A percentile compares a stretch with the other conserved stretches of the same genome.
phyloP scores from a whole-genome alignment of 2,888 invertebrate species.

The Athalia cordata region DNA sequence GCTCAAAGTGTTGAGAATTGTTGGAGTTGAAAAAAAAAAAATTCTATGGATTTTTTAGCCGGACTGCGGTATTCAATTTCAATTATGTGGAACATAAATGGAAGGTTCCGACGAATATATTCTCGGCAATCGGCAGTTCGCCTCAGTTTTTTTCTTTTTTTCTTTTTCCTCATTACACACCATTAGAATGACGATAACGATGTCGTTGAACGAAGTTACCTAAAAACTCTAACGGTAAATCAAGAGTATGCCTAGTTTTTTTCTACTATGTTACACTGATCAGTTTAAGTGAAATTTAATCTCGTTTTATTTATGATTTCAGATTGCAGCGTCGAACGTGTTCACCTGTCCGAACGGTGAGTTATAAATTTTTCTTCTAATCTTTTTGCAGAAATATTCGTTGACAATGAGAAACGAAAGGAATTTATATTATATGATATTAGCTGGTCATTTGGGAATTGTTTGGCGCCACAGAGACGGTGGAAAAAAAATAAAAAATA shows the following conservation, averaged over 20 bases:
- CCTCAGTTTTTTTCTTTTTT: too few relatives aligned
- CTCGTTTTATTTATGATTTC: constrained; percentile 74
- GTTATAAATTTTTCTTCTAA: constrained; percentile 64
- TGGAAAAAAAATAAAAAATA: background rate
- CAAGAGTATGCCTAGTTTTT: background rate
- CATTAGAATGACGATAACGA: too few relatives aligned
- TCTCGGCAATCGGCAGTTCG: too few relatives aligned
- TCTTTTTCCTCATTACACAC: too few relatives aligned
- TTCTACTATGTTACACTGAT: background rate
- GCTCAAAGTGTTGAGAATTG: too few relatives aligned
- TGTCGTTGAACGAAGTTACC: too few relatives aligned
- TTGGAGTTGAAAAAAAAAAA: too few relatives aligned
- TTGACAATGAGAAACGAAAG: background rate
- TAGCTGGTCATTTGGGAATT: background rate
- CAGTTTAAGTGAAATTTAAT: constrained; percentile 51
- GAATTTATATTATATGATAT: background rate
- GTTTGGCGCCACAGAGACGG: constrained; percentile 28
- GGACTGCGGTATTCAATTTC: too few relatives aligned
- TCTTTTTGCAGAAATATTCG: background rate
- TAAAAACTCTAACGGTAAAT: background rate
- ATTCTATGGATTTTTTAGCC: too few relatives aligned
- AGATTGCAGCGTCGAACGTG: constrained; percentile 78
- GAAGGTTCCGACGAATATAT: too few relatives aligned
- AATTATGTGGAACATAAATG: too few relatives aligned
- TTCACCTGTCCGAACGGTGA: constrained; percentile 85